A percentile compares a stretch with the other conserved stretches of the same genome.
These are phyloP conservation scores for Narcine bancroftii DNA, from an alignment of 2,113 vertebrate species.

Conservation along the genomic window DNA sequence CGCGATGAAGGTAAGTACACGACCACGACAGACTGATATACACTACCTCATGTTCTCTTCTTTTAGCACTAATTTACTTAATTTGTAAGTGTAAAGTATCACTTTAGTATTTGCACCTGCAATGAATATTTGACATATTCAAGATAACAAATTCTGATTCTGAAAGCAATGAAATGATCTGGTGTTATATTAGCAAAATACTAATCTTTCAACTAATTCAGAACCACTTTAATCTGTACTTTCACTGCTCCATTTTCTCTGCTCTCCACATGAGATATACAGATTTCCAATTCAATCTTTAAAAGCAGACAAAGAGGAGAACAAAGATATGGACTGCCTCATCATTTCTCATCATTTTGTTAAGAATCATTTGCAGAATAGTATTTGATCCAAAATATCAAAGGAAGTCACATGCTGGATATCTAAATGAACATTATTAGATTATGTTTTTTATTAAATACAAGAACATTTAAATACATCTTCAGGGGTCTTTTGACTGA, in stretches of 20 bases:
- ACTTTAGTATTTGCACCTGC: too few species aligned
- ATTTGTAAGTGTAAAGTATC: too few species aligned
- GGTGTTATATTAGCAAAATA: not conserved
- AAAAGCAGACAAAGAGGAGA: not conserved
- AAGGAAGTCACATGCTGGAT: too few species aligned
- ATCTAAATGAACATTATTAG: too few species aligned
- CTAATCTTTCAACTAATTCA: not conserved
- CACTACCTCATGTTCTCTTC: too few species aligned
- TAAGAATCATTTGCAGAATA: not conserved
- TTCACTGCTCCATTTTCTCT: not conserved
- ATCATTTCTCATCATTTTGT: not conserved
- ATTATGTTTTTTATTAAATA: not conserved
- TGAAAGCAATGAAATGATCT: too few species aligned
- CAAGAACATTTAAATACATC: not conserved
- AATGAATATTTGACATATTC: too few species aligned
- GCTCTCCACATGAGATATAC: not conserved
- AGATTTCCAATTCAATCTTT: not conserved
- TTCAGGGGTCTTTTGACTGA: not conserved
- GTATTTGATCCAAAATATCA: too few species aligned
- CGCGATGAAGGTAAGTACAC: too few species aligned
- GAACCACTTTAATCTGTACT: not conserved
- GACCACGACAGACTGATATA: too few species aligned
- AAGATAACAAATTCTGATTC: too few species aligned
- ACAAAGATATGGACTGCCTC: not conserved
- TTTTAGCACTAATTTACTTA: too few species aligned